Evolutionary conservation across 2,113 vertebrate genomes (phyloP), one percentile per base, ranked within the genome.

Genomic region (Telmatochromis brichardi): DNA sequence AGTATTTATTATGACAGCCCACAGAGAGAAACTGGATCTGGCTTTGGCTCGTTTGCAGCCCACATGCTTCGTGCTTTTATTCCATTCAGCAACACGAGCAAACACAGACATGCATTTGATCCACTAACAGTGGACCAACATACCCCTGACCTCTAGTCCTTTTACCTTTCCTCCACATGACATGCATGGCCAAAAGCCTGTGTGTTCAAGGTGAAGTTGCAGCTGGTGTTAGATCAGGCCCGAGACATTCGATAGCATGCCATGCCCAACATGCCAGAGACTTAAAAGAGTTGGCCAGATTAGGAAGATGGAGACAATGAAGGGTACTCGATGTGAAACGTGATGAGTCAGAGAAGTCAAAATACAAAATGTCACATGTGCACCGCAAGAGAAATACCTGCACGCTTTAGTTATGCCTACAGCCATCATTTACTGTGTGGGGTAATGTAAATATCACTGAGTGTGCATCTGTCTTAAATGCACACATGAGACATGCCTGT

Each of bases 91-190:
- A 82, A n/a, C 55, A 81, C 37, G 0, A 28, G 37, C 35, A 15
- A 79, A 76, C 33, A 54, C 14, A 31, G 54, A 58, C 60, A 13
- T 47, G 40, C 40, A 82, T 68, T 55, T 76, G 33, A 57, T 50
- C 71, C 26, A 23, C 47, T 63, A 6, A 54, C 31, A 51, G 53
- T 47, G 37, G 83, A 81, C 45, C 57, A 73, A 33, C 84, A 85
- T 19, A 40, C 47, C 33, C 26, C 51, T 85, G 80, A 90, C 85
- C 88, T 88, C 37, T 76, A 78, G 9, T 86, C 65, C 86, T 58
- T 86, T 90, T 80, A 87, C 84, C 92, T 89, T 23, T 89, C n/a
- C 86, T 84, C 89, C 80, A 90, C 82, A 90, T 88, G 58, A 53
- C 47, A 2, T 45, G 51, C 50, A 10, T 54, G 81, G 68, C 81